phyloP scores from a whole-genome alignment of 2,113 vertebrate species.

The Malaclemys terrapin region DNA sequence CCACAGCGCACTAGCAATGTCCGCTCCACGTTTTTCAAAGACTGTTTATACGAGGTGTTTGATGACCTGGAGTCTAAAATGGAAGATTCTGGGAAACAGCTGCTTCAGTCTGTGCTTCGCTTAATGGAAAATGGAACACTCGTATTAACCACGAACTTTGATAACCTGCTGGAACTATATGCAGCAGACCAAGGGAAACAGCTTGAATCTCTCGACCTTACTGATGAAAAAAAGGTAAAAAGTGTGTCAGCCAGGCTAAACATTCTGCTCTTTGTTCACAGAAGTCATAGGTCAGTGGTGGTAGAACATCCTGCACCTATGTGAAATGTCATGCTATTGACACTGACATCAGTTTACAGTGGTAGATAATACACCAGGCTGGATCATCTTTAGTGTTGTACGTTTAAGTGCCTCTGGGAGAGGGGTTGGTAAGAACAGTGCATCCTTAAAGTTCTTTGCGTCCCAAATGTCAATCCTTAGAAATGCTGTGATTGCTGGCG shows the following conservation, averaged over 20 bases:
- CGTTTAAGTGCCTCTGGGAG: not conserved
- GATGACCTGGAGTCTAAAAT: slow-evolving; percentile 96
- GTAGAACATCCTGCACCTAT: not conserved
- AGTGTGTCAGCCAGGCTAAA: not conserved
- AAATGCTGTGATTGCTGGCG: not conserved
- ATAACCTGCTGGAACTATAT: slow-evolving; percentile 95
- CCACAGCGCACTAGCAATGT: slow-evolving; percentile 92
- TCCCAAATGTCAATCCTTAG: not conserved
- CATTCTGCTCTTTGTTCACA: not conserved
- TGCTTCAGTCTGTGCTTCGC: slow-evolving; percentile 92
- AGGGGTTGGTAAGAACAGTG: accelerated
- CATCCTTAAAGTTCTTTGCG: not conserved
- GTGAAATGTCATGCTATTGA: not conserved
- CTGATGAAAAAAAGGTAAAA: slow-evolving; percentile 94
- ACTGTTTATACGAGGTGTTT: slow-evolving; percentile 97
- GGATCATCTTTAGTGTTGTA: not conserved
- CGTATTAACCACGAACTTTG: slow-evolving; percentile 96
- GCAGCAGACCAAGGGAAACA: slow-evolving; percentile 92
- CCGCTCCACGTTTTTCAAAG: slow-evolving; percentile 96
- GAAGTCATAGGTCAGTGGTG: not conserved
- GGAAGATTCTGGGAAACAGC: slow-evolving; percentile 93
- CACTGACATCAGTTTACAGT: not conserved
- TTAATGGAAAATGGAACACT: slow-evolving; percentile 94
- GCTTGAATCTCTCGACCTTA: slow-evolving; percentile 95
- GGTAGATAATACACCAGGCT: not conserved